These are phyloP conservation scores for Hyaena hyaena DNA, from an alignment of 2,113 vertebrate genomes.

Conservation along the genomic window DNA sequence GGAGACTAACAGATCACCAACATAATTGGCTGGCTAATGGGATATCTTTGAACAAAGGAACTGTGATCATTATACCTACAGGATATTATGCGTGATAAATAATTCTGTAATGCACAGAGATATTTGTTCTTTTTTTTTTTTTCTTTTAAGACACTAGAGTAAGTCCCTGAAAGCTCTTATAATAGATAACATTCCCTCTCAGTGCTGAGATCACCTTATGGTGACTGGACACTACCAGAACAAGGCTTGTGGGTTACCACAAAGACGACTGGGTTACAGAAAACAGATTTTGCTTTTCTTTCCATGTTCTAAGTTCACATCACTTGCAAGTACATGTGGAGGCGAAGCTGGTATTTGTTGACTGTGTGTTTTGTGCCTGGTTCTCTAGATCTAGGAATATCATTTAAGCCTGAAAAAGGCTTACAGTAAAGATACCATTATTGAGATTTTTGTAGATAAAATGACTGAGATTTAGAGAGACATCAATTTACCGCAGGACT, in stretches of 20 bases:
- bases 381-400: background rate
- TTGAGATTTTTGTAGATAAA: background rate
- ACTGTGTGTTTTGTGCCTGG: background rate
- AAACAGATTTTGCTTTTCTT: background rate
- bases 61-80: constrained; percentile 63
- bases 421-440: background rate
- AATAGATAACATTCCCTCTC: background rate
- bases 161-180: background rate
- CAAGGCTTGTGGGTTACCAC: background rate
- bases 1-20: constrained; percentile 75
- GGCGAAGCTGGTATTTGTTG: background rate
- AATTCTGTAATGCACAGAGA: constrained; percentile 31
- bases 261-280: background rate
- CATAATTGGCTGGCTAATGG: constrained; percentile 75
- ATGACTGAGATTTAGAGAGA: background rate
- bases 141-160: background rate
- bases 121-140: background rate
- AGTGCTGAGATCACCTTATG: background rate
- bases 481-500: background rate
- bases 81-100: constrained; percentile 65
- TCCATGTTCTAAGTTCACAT: background rate
- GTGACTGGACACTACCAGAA: background rate
- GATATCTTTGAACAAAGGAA: constrained; percentile 58
- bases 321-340: background rate
- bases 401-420: constrained; percentile 29